Percentiles rank a stretch among this genome's conserved stretches.
phyloP scores from a whole-genome alignment of 2,888 invertebrate species.

The Pharmacophagus antenor region DNA sequence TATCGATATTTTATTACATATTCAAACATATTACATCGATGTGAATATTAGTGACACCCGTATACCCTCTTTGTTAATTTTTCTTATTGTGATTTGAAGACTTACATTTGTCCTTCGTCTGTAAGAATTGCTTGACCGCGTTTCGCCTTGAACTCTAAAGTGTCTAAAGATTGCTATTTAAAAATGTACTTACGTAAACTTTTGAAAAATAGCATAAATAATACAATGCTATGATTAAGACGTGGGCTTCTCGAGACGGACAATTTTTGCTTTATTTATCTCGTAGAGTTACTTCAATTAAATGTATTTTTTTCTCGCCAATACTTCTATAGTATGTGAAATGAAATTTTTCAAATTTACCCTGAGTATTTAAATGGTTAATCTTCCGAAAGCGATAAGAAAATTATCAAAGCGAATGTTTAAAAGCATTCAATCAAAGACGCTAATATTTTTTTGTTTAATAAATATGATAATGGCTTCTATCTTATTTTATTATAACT shows the following conservation, averaged over 20 bases:
- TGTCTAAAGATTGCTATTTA: neutral
- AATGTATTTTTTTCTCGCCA: neutral
- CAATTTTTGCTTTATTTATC: no score
- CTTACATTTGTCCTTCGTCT: neutral
- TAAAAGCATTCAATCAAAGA: neutral
- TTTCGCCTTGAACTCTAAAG: neutral
- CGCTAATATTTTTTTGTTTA: neutral
- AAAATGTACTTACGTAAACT: neutral
- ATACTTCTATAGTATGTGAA: no score
- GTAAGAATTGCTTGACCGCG: neutral
- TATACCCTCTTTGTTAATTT: no score
- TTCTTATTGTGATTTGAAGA: neutral
- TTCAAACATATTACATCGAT: neutral
- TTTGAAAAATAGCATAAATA: neutral
- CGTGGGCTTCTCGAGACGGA: no score
- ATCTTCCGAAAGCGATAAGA: neutral
- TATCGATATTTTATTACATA: neutral
- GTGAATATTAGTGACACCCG: neutral
- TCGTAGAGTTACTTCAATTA: neutral
- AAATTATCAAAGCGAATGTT: neutral
- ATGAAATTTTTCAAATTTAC: neutral
- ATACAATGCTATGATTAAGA: no score
- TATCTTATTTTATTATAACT: neutral
- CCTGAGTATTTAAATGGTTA: neutral
- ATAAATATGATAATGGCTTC: neutral